phyloP scores from a whole-genome alignment of 2,888 invertebrate genomes.

The Polydrusus pterygomalis region DNA sequence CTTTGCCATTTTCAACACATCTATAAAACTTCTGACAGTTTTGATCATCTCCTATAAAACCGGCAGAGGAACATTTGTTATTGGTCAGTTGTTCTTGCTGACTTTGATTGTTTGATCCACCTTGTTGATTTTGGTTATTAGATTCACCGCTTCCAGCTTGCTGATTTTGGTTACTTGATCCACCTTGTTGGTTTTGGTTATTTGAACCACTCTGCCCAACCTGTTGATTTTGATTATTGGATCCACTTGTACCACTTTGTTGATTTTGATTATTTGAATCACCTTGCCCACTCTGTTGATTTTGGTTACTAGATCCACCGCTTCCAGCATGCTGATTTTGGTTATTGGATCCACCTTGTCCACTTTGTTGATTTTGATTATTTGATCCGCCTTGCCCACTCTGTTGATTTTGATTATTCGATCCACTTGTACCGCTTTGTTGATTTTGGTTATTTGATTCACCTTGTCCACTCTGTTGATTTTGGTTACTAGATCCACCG shows the following conservation, averaged over 20 bases:
- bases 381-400: conserved; percentile 8
- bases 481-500: conserved; percentile 10
- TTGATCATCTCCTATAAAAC: conserved; percentile 80
- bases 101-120: conserved; percentile 27
- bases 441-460: conserved; percentile 56
- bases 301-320: conserved; percentile 1
- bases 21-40: conserved; percentile 85
- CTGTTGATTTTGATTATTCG: not conserved
- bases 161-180: conserved; percentile 53
- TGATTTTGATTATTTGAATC: conserved; percentile 48
- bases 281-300: conserved; percentile 16
- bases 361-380: conserved; percentile 45
- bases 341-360: conserved; percentile 34
- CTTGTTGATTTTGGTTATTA: conserved; percentile 34
- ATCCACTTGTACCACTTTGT: conserved; percentile 19
- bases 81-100: conserved; percentile 32
- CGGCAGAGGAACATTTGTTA: conserved; percentile 74
- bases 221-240: conserved; percentile 33
- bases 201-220: conserved; percentile 43
- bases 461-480: conserved; percentile 48
- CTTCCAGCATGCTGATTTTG: too few relatives aligned
- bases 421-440: conserved; percentile 35
- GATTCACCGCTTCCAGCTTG: conserved; percentile 32
- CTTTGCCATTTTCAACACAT: conserved; percentile 80
- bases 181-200: conserved; percentile 50